Evolutionary conservation across 2,113 vertebrate genomes (phyloP).

Genomic region (Boulengeromyrus knoepffleri): DNA sequence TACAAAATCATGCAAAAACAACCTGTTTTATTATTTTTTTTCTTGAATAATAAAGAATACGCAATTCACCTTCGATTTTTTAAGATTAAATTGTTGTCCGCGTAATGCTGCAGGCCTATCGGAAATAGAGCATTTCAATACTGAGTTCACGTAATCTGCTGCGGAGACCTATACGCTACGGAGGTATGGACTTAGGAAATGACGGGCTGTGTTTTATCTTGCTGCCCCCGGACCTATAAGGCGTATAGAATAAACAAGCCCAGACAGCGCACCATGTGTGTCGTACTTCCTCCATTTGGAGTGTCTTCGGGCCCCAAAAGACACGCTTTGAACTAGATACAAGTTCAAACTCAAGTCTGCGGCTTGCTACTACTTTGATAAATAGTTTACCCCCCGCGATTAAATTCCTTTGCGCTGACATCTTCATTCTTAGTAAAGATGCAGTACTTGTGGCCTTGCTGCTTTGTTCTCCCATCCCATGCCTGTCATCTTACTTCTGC

Average conservation of each 20-base stretch:
- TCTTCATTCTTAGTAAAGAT: background rate
- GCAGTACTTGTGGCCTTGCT: background rate
- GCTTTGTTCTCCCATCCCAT: background rate
- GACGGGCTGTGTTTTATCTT: background rate
- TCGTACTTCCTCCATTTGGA: background rate
- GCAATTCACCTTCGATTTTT: background rate
- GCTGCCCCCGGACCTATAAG: background rate
- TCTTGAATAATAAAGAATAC: background rate
- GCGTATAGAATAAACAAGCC: background rate
- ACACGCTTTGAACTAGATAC: background rate
- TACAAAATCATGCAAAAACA: background rate
- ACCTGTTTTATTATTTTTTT: background rate
- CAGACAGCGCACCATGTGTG: background rate
- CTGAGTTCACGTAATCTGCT: background rate
- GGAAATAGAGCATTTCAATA: background rate
- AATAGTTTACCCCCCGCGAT: background rate
- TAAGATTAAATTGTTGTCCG: background rate
- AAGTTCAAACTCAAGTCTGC: background rate
- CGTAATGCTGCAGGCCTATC: background rate
- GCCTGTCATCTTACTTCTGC: background rate
- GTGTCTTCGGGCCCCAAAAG: background rate
- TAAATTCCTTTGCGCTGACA: background rate
- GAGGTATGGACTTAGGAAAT: background rate
- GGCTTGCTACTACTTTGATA: background rate
- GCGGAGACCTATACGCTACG: background rate